Conservation (phyloP, 1,140 invertebrate genomes). For the Ctenoplectra terminalis region DNA sequence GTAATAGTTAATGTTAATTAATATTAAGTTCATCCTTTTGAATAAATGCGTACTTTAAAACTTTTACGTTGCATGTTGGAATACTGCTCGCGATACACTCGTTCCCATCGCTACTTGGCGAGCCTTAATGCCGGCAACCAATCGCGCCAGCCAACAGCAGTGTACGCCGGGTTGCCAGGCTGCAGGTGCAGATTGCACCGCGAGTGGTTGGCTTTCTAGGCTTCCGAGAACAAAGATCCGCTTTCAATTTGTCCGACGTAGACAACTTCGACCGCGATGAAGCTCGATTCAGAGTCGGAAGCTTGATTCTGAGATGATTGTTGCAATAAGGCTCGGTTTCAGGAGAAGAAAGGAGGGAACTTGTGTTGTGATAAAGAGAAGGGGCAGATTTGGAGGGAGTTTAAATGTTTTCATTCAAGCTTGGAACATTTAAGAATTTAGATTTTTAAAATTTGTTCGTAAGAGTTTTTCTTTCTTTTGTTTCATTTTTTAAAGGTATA, state of each 20-base stretch:
- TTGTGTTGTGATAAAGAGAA: not conserved
- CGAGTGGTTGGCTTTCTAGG: slow-evolving; percentile 14
- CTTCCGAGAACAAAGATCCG: slow-evolving; percentile 29
- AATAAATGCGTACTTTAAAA: not conserved
- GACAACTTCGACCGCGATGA: not conserved
- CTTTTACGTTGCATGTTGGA: not conserved
- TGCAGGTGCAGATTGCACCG: slow-evolving; percentile 28
- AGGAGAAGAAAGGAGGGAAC: not conserved
- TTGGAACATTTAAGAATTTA: no score
- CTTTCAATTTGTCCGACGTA: slow-evolving; percentile 11
- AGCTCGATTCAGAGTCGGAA: slow-evolving; percentile 1
- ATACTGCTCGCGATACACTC: not conserved
- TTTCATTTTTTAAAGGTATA: not conserved
- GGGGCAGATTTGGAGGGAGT: not conserved
- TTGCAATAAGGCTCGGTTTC: not conserved
- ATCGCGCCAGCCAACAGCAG: not conserved
- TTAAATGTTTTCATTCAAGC: not conserved
- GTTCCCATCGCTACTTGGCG: not conserved
- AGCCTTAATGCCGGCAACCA: slow-evolving; percentile 4
- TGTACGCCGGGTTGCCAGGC: slow-evolving; percentile 30
- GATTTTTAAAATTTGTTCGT: not conserved
- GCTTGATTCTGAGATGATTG: slow-evolving; percentile 2
- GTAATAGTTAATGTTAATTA: no score
- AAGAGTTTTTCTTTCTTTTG: not conserved
- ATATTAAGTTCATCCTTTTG: not conserved